Evolutionary conservation across 2,113 vertebrate genomes (phyloP).

Genomic region (Cygnus atratus): DNA sequence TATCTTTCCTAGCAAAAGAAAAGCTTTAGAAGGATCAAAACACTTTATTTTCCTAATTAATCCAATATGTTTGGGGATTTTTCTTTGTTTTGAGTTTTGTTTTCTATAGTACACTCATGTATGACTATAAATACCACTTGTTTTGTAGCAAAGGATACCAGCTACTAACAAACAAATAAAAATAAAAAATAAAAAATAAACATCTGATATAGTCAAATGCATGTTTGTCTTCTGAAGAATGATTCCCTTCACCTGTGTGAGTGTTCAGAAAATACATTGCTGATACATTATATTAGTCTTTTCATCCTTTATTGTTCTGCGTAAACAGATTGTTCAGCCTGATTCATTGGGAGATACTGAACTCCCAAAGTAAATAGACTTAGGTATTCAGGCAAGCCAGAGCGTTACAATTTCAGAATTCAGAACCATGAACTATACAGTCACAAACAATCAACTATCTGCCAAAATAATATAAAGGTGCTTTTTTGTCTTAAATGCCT

Average conservation of each 20-base stretch:
- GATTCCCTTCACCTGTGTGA: not conserved
- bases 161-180: not conserved
- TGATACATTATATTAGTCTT: slow-evolving; percentile 43
- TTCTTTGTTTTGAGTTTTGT: not conserved
- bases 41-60: not conserved
- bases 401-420: not conserved
- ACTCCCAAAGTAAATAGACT: slow-evolving; percentile 18
- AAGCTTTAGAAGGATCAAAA: not conserved
- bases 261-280: not conserved
- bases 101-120: not conserved
- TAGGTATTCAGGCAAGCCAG: not conserved
- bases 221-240: not conserved
- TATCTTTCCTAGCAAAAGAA: not conserved
- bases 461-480: slow-evolving; percentile 22
- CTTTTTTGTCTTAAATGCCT: slow-evolving; percentile 33
- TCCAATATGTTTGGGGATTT: not conserved
- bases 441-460: not conserved
- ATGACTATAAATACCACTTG: not conserved
- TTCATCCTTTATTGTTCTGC: not conserved
- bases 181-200: not conserved
- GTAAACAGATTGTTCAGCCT: slow-evolving; percentile 26
- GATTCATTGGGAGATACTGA: slow-evolving; percentile 27
- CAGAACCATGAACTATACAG: not conserved
- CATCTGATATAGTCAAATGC: not conserved
- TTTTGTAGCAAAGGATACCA: not conserved